phyloP scores from a whole-genome alignment of 2,888 invertebrate species.

The Hydriomena furcata region DNA sequence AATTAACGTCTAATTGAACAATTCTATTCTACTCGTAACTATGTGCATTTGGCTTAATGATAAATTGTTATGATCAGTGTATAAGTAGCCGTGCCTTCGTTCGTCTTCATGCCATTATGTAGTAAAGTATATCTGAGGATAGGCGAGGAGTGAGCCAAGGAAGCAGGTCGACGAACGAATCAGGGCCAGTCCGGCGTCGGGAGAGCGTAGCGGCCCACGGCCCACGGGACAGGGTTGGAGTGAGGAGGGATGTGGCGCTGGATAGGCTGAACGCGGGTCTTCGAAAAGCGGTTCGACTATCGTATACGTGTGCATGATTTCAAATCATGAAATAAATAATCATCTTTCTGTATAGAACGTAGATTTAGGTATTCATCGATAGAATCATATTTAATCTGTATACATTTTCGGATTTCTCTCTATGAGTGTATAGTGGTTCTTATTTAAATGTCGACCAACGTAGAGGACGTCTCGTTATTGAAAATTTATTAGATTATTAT shows the following conservation, averaged over 20 bases:
- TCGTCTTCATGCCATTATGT: conserved; percentile 69
- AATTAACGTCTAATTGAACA: conserved; percentile 76
- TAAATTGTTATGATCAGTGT: conserved; percentile 63
- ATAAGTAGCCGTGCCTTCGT: conserved; percentile 82
- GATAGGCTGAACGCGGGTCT: conserved; percentile 67
- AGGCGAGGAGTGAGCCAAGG: conserved; percentile 36
- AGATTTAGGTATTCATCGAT: conserved; percentile 79
- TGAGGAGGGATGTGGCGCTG: conserved; percentile 42
- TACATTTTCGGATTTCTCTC: conserved; percentile 83
- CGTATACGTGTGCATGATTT: conserved; percentile 81
- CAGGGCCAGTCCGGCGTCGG: conserved; percentile 27
- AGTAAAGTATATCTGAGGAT: conserved; percentile 21
- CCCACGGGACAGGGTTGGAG: background rate
- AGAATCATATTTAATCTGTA: conserved; percentile 82
- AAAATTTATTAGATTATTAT: conserved; percentile 83
- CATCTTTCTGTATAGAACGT: conserved; percentile 79
- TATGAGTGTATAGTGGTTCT: conserved; percentile 83
- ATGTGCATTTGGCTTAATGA: conserved; percentile 77
- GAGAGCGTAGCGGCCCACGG: background rate
- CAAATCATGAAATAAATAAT: conserved; percentile 76
- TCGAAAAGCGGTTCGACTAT: conserved; percentile 78
- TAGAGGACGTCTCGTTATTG: conserved; percentile 81
- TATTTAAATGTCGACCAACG: conserved; percentile 83
- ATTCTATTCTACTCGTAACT: conserved; percentile 75
- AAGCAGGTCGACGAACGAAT: conserved; percentile 44